Conservation (phyloP, 2,888 invertebrate genomes). For the Falcaria lacertinaria region DNA sequence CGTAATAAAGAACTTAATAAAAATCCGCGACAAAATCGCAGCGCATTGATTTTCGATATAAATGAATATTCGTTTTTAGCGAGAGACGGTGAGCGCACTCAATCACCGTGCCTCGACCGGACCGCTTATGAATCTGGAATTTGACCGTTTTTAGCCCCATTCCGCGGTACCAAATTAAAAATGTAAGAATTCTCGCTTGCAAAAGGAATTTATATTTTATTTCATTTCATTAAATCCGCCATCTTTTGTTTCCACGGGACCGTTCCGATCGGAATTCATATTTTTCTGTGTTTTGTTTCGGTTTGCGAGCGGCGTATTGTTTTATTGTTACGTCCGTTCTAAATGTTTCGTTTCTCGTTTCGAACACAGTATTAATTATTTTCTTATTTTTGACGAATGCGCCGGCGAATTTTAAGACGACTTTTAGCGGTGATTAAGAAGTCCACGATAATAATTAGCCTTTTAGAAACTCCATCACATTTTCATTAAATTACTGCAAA, state of each 20-base stretch:
- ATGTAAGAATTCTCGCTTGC: conserved; percentile 78
- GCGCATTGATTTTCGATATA: conserved; percentile 41
- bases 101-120: conserved; percentile 25
- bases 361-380: conserved; percentile 74
- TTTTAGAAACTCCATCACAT: conserved; percentile 54
- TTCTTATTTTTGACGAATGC: conserved; percentile 75
- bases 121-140: conserved; percentile 67
- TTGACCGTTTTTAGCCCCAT: conserved; percentile 69
- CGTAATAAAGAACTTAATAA: conserved; percentile 28
- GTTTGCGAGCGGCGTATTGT: conserved; percentile 68
- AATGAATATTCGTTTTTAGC: conserved; percentile 42
- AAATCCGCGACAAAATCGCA: conserved; percentile 16
- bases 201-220: conserved; percentile 78
- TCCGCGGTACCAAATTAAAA: conserved; percentile 74
- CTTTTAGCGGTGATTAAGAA: conserved; percentile 51
- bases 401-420: conserved; percentile 54
- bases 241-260: conserved; percentile 75
- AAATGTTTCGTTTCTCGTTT: conserved; percentile 62
- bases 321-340: conserved; percentile 70
- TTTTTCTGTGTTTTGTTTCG: conserved; percentile 79
- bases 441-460: conserved; percentile 46
- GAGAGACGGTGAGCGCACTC: conserved; percentile 27
- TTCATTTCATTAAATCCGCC: conserved; percentile 79
- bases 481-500: conserved; percentile 49
- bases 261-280: conserved; percentile 77